Base-by-base conservation (phyloP, 2,888 invertebrate species). In the Hydrotaea cyrtoneurina region DNA sequence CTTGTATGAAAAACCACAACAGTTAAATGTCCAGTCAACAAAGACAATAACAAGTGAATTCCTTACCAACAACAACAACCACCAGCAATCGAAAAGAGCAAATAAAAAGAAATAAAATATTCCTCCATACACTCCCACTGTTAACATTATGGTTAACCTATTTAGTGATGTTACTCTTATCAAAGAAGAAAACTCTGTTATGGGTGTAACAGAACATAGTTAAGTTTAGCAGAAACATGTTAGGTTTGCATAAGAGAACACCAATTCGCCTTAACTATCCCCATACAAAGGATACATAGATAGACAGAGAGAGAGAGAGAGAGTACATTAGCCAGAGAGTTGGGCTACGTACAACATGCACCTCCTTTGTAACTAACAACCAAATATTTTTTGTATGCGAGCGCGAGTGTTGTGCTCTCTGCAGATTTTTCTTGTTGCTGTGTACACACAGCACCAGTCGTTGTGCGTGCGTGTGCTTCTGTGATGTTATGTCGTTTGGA, bases 81-180 rank as follows among this genome's bases (percentile, higher is more conserved):
- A 31, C 31, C 7, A 31, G 7, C 31, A 2, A 31, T 4, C 7
- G 31, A 31, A 64, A 31, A 66, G 36, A 17, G 36, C 46, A 7
- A 36, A 31, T 2, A 39, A 57, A 59, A 59, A 57, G 55, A 59
- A 26, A 55, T 15, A 15, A 76, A 76, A 62, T 76, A 46, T 78
- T 17, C 43, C 66, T n/a, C n/a, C n/a, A n/a, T n/a, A 71, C 57
- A 69, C 76, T 69, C 57, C 78, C 55, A n/a, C n/a, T 71, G 43
- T 71, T 19, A 78, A 71, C 43, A 59, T 57, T 55, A 0, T 55
- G 55, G 39, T 46, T 53, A 78, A 78, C 69, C 57, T 77, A 78
- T 71, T 39, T 39, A 13, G 39, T 39, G 8, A 4, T 13, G 39
- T 39, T 39, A 39, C 8, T 11, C 7, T 39, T 39, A 10, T 10